phyloP scores from a whole-genome alignment of 2,113 vertebrate species.

The Pseudois nayaur region DNA sequence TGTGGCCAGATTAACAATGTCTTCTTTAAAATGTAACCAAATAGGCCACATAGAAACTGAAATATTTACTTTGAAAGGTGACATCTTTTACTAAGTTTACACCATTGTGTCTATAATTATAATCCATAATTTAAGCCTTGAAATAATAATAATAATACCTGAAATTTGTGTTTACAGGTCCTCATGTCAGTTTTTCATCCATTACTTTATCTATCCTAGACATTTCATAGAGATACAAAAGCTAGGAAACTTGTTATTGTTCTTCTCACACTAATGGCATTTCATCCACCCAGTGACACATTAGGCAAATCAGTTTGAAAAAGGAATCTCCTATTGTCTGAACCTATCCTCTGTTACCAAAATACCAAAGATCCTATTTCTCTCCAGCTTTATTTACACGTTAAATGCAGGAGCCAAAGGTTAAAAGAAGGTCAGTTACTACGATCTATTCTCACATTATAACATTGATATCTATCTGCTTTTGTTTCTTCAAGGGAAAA shows the following conservation, averaged over 20 bases:
- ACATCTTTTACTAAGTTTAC: not conserved
- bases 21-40: not conserved
- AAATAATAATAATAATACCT: not conserved
- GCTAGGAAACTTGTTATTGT: not conserved
- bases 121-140: not conserved
- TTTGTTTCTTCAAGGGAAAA: conserved; percentile 5
- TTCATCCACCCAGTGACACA: not conserved
- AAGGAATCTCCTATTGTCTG: not conserved
- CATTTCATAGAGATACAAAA: not conserved
- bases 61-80: not conserved
- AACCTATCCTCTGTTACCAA: not conserved
- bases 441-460: not conserved
- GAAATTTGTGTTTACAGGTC: not conserved
- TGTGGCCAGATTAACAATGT: not conserved
- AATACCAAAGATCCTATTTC: conserved; percentile 36
- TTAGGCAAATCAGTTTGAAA: not conserved
- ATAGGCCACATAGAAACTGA: not conserved
- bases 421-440: conserved; percentile 7
- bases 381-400: conserved; percentile 3
- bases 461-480: not conserved
- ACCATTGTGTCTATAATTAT: not conserved
- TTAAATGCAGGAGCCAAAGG: not conserved
- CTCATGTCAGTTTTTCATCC: not conserved
- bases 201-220: not conserved
- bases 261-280: not conserved